Base-by-base conservation (phyloP, 2,888 invertebrate species). In the Taphrorychus bicolor region DNA sequence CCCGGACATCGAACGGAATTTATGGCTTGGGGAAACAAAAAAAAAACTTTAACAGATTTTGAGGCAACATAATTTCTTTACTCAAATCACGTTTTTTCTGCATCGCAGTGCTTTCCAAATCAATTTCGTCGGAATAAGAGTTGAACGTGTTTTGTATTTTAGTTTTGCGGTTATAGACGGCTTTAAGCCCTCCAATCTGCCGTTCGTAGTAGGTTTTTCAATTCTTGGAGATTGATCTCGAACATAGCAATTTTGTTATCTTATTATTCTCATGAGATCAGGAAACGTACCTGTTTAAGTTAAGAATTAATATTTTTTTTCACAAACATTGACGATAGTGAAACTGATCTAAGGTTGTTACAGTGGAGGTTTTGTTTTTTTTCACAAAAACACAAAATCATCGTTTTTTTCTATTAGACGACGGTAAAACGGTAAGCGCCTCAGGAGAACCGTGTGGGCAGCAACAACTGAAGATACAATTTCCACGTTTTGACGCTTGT, bases 401-500 rank as follows among this genome's bases (percentile, higher is more conserved):
- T n/a, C n/a, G n/a, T n/a, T n/a, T 32, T 32, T 32, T 32, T 32
- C 32, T 11, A 32, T 32, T 32, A 32, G 9, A 32, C 32, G 32
- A 32, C n/a, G n/a, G n/a, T n/a, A 32, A 32, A 32, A 9, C 7
- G 32, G 7, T 32, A 32, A 1, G 3, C 32, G 1, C 32, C 32
- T n/a, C n/a, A n/a, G 32, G 14, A 48, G 19, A 48, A 14, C 9
- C 19, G 14, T 9, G 21, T 5, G 21, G 18, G 51, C 19, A 18
- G n/a, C n/a, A n/a, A n/a, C n/a, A n/a, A n/a, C n/a, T n/a, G 21
- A 54, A 54, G 21, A 54, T 21, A 16, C n/a, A 54, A 54, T 54
- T 54, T 54, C 32, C 9, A 54, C 24, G 62, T 62, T 62, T 60
- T 62, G 56, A 62, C 62, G 62, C 62, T 62, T 54, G 62, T 62